Evolutionary conservation across 2,888 invertebrate genomes (phyloP).

Genomic region (Anticlea derivata): DNA sequence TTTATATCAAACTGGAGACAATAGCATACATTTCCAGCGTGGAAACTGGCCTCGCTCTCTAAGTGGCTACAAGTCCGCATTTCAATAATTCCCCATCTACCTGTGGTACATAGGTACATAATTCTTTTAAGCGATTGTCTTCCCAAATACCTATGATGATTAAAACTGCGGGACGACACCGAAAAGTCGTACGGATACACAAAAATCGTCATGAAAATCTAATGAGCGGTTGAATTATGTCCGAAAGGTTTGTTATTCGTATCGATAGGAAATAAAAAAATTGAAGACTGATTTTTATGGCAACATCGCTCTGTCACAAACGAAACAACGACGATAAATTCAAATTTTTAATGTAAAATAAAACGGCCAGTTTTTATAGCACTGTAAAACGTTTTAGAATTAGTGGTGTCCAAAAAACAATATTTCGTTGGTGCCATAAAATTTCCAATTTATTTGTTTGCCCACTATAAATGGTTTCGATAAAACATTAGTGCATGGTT

Average conservation of each 20-base stretch:
- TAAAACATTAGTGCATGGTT: constrained; percentile 16
- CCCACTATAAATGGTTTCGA: constrained; percentile 35
- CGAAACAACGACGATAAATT: constrained; percentile 71
- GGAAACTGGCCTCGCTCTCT: constrained; percentile 66
- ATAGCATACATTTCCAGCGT: constrained; percentile 79
- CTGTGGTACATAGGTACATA: constrained; percentile 35
- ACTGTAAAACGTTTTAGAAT: constrained; percentile 62
- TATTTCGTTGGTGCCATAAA: constrained; percentile 58
- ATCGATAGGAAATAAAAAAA: constrained; percentile 51
- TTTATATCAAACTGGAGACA: constrained; percentile 81
- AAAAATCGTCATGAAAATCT: constrained; percentile 40
- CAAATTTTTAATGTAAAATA: constrained; percentile 64
- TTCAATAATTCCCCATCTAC: constrained; percentile 62
- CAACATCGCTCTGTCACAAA: constrained; percentile 57
- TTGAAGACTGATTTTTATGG: constrained; percentile 58
- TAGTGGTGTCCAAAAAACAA: constrained; percentile 59
- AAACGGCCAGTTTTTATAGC: constrained; percentile 63
- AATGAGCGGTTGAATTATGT: constrained; percentile 45
- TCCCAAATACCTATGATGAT: constrained; percentile 48
- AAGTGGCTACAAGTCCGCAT: constrained; percentile 67
- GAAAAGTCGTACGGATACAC: constrained; percentile 45
- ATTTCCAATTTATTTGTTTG: constrained; percentile 53
- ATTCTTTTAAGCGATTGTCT: constrained; percentile 51
- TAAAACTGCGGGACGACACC: constrained; percentile 37
- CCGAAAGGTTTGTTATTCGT: constrained; percentile 47